Conservation (phyloP, 2,888 invertebrate genomes). For the Callosobruchus maculatus region DNA sequence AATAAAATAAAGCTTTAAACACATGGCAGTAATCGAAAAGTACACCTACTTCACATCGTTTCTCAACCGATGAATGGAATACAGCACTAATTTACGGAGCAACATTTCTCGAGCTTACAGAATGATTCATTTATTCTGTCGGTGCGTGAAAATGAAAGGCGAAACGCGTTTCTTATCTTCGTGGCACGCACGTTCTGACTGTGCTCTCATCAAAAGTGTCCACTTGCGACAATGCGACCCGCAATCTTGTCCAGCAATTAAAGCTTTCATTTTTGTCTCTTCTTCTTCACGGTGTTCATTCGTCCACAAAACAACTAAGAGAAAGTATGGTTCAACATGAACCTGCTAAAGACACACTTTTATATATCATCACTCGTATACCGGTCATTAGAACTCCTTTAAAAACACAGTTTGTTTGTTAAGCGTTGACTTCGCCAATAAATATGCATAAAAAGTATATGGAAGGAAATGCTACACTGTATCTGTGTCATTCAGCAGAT, state of each 20-base stretch:
- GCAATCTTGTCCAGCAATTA: not conserved
- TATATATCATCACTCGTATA: not conserved
- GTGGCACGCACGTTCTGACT: not conserved
- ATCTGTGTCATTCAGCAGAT: not conserved
- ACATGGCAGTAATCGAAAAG: too few relatives aligned
- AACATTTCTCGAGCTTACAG: not conserved
- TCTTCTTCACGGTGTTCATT: not conserved
- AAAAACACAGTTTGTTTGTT: not conserved
- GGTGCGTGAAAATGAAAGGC: not conserved
- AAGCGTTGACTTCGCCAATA: not conserved
- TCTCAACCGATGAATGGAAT: too few relatives aligned
- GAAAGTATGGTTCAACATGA: not conserved
- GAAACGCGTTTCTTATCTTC: not conserved
- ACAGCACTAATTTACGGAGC: too few relatives aligned
- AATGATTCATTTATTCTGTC: not conserved
- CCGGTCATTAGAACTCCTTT: not conserved
- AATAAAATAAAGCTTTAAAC: too few relatives aligned
- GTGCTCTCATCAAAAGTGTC: not conserved
- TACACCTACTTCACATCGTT: too few relatives aligned
- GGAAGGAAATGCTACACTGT: not conserved
- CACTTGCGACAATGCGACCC: not conserved
- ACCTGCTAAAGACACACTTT: not conserved
- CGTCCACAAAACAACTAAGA: not conserved
- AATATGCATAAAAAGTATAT: not conserved
- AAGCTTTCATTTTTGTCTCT: not conserved